Evolutionary conservation across 2,113 vertebrate species (phyloP).

Genomic region (Cranoglanis bouderius): DNA sequence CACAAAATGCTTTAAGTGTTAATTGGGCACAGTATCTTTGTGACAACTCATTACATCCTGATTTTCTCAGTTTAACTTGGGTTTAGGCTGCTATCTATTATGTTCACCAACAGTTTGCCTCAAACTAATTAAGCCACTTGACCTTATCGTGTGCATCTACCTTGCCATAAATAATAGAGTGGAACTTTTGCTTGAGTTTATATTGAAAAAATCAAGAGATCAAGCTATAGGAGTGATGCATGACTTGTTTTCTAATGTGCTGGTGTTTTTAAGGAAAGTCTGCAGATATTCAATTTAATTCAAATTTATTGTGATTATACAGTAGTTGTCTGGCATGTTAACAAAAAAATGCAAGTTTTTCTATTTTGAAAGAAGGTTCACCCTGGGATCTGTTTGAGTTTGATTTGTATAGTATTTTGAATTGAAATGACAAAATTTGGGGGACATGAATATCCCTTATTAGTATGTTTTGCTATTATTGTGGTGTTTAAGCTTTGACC

Average conservation of each 20-base stretch:
- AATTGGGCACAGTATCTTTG: neutral
- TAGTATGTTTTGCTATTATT: neutral
- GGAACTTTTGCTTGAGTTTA: neutral
- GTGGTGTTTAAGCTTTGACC: slow-evolving; percentile 30
- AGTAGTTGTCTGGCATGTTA: neutral
- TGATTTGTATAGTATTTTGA: neutral
- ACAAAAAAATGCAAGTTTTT: neutral
- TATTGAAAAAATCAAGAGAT: slow-evolving; percentile 7
- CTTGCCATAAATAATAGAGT: slow-evolving; percentile 37
- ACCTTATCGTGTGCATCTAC: slow-evolving; percentile 26
- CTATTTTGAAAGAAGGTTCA: neutral
- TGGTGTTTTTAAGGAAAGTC: neutral
- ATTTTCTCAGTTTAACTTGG: neutral
- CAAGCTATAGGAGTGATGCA: neutral
- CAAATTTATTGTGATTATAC: neutral
- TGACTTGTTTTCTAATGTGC: neutral
- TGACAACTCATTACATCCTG: neutral
- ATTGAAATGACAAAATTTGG: neutral
- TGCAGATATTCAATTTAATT: neutral
- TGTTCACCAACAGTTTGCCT: neutral
- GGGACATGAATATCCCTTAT: neutral
- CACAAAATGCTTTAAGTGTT: neutral
- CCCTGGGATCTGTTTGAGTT: neutral
- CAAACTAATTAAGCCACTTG: slow-evolving; percentile 1
- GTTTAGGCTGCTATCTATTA: neutral